Conservation (phyloP, 2,888 invertebrate genomes). For the Apamea crenata region DNA sequence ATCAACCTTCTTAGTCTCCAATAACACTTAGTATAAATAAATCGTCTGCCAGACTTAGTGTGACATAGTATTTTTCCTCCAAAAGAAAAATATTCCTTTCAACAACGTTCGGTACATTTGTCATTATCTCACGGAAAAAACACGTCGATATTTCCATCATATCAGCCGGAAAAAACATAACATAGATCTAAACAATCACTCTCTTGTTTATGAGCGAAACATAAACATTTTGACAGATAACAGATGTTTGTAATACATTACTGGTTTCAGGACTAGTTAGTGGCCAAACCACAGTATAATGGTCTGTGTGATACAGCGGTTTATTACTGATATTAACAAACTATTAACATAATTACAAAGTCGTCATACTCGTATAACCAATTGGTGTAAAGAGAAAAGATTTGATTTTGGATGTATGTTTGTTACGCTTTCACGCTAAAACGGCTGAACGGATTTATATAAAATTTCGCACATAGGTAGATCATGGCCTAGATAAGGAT, state of each 20-base stretch:
- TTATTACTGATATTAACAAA: conserved; percentile 14
- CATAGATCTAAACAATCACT: conserved; percentile 58
- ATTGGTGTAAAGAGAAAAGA: background rate
- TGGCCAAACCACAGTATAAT: conserved; percentile 12
- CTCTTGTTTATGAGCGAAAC: conserved; percentile 40
- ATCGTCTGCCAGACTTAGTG: background rate
- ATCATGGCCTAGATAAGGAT: too few relatives aligned
- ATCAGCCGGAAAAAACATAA: conserved; percentile 64
- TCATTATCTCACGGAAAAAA: conserved; percentile 60
- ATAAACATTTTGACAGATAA: conserved; percentile 50
- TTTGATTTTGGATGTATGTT: background rate
- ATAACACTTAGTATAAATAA: background rate
- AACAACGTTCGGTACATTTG: conserved; percentile 36
- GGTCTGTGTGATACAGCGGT: background rate
- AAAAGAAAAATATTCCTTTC: conserved; percentile 25
- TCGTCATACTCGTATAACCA: background rate
- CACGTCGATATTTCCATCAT: conserved; percentile 60
- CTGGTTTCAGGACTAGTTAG: conserved; percentile 20
- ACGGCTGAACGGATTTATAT: too few relatives aligned
- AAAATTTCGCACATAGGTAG: too few relatives aligned
- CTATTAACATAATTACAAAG: background rate
- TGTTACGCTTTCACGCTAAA: too few relatives aligned
- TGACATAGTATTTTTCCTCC: conserved; percentile 13
- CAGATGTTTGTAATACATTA: conserved; percentile 47
- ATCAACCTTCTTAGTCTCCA: background rate